Evolutionary conservation across 2,797 vertebrate species (phyloP).

Genomic region (Rousettus madagascariensis): DNA sequence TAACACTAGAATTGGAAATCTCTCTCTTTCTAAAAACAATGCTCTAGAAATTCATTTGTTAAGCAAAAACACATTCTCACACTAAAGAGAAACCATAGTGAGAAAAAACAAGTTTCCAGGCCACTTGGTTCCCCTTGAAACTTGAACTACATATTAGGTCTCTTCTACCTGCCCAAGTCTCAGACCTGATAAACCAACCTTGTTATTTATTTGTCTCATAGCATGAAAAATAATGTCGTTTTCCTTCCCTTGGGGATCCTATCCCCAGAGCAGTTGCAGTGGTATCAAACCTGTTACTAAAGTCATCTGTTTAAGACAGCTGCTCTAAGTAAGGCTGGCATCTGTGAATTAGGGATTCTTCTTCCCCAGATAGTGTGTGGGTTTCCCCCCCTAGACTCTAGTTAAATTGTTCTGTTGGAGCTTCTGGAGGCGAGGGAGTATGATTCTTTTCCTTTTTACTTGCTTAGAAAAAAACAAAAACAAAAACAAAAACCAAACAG

Average conservation of each 20-base stretch:
- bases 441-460: background rate
- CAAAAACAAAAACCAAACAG: background rate
- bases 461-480: background rate
- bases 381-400: background rate
- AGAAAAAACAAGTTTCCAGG: background rate
- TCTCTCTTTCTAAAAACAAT: background rate
- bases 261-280: background rate
- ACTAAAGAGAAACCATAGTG: background rate
- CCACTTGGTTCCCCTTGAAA: background rate
- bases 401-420: background rate
- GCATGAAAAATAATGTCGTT: background rate
- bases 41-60: background rate
- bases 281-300: background rate
- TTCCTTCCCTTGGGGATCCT: background rate
- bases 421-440: background rate
- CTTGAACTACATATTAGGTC: background rate
- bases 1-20: background rate
- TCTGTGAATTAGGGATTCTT: background rate
- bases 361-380: background rate
- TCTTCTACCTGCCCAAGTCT: background rate
- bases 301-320: background rate
- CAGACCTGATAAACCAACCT: background rate
- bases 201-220: background rate
- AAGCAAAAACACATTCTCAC: constrained; percentile 16
- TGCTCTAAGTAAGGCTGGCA: background rate